These are phyloP conservation scores for Globicephala melas DNA, from an alignment of 2,113 vertebrate species.

Conservation along the genomic window DNA sequence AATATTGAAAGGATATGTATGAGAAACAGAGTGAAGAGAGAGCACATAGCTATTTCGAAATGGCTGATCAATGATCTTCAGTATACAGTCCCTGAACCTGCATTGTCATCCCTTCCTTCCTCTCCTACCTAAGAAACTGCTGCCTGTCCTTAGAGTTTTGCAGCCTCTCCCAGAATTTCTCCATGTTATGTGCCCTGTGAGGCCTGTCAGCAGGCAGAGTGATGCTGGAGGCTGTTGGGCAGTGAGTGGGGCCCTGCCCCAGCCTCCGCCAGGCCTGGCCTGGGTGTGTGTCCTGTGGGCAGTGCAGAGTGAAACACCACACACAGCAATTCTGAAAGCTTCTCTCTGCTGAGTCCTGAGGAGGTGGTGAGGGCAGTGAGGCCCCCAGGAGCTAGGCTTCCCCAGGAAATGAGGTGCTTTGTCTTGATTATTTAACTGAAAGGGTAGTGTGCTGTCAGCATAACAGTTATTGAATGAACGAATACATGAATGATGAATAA, in stretches of 20 bases:
- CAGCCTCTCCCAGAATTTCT: not conserved
- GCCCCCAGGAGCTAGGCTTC: not conserved
- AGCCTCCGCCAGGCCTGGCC: not conserved
- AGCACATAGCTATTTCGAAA: not conserved
- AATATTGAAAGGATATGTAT: not conserved
- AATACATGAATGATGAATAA: not conserved
- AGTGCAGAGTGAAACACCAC: not conserved
- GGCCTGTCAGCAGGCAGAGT: not conserved
- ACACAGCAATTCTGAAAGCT: not conserved
- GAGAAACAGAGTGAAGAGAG: not conserved
- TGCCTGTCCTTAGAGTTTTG: not conserved
- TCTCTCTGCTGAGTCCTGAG: not conserved
- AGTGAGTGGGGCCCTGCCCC: not conserved
- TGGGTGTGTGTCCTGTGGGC: not conserved
- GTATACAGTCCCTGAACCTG: too few relatives aligned
- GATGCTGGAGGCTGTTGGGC: not conserved
- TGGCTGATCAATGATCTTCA: not conserved
- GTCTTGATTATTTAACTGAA: not conserved
- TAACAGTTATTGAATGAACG: not conserved
- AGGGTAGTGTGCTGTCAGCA: not conserved
- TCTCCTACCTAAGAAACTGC: not conserved
- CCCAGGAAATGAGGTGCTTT: not conserved
- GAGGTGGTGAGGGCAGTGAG: not conserved
- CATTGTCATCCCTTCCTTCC: not conserved
- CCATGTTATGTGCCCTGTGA: fast-evolving